A percentile compares a stretch with the other conserved stretches of the same genome.
Conservation (phyloP, 2,888 invertebrate genomes). For the Sesamia inferens region DNA sequence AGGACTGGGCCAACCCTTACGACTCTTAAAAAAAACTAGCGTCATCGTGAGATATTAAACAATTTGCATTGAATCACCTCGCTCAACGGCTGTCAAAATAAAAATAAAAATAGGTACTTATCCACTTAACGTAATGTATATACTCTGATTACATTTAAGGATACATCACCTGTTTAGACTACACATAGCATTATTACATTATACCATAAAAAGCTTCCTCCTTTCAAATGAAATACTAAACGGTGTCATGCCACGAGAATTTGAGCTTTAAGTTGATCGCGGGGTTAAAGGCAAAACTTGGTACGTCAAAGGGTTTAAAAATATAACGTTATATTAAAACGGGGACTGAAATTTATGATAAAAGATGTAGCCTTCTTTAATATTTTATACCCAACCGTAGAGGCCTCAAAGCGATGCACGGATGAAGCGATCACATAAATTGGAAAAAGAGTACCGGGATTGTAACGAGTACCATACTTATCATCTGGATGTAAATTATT, state of each 20-base stretch:
- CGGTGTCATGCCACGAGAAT: constrained; percentile 18
- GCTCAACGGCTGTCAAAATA: no score
- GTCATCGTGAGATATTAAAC: no score
- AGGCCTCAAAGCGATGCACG: background rate
- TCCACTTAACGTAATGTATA: no score
- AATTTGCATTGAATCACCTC: no score
- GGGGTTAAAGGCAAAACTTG: constrained; percentile 40
- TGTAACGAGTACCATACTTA: background rate
- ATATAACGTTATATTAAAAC: constrained; percentile 39
- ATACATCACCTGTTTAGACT: no score
- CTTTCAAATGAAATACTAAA: constrained; percentile 29
- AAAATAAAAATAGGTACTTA: no score
- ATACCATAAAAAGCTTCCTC: no score
- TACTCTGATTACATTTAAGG: no score
- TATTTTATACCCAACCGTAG: constrained; percentile 1
- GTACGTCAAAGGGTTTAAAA: constrained; percentile 44
- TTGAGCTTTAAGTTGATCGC: constrained; percentile 21
- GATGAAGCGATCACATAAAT: background rate
- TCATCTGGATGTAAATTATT: background rate
- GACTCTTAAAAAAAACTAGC: no score
- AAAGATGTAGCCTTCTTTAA: background rate
- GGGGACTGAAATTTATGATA: constrained; percentile 16
- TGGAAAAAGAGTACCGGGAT: background rate
- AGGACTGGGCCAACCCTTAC: no score
- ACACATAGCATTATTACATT: no score